A percentile compares a stretch with the other conserved stretches of the same genome.
phyloP scores from a whole-genome alignment of 2,797 vertebrate species.

The Crenichthys baileyi region DNA sequence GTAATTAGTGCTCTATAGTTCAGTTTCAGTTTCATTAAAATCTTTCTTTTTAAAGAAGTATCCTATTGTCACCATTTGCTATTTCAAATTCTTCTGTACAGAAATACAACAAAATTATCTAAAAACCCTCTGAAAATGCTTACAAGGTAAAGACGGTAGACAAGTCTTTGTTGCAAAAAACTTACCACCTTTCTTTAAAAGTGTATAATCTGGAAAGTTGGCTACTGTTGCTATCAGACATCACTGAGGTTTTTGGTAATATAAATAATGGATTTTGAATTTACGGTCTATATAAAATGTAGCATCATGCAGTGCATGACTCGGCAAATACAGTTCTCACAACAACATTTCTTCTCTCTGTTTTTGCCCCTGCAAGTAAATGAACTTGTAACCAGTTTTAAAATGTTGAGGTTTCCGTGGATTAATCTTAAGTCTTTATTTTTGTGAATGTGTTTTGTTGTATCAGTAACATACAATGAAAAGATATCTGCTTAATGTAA shows the following conservation, averaged over 20 bases:
- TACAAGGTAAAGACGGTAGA: background rate
- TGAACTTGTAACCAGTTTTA: background rate
- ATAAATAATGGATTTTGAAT: slow-evolving; percentile 69
- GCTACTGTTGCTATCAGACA: slow-evolving; percentile 56
- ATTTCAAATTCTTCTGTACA: background rate
- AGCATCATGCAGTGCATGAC: slow-evolving; percentile 50
- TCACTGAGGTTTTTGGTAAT: slow-evolving; percentile 58
- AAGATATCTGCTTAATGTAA: too few relatives aligned
- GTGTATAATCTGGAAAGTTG: background rate
- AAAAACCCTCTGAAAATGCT: background rate
- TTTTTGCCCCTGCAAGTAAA: slow-evolving; percentile 45
- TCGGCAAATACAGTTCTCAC: slow-evolving; percentile 58
- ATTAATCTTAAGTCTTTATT: slow-evolving; percentile 42
- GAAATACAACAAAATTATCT: background rate
- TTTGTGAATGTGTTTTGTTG: background rate
- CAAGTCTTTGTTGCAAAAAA: background rate
- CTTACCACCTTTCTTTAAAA: background rate
- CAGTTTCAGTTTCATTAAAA: background rate
- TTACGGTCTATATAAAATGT: slow-evolving; percentile 49
- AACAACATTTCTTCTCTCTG: slow-evolving; percentile 22
- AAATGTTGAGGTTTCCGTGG: slow-evolving; percentile 40
- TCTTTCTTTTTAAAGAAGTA: background rate
- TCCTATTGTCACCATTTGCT: background rate
- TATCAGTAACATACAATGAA: background rate
- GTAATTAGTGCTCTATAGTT: slow-evolving; percentile 1